A percentile compares a stretch with the other conserved stretches of the same genome.
phyloP scores from a whole-genome alignment of 2,888 invertebrate genomes.

The Pocota personata region DNA sequence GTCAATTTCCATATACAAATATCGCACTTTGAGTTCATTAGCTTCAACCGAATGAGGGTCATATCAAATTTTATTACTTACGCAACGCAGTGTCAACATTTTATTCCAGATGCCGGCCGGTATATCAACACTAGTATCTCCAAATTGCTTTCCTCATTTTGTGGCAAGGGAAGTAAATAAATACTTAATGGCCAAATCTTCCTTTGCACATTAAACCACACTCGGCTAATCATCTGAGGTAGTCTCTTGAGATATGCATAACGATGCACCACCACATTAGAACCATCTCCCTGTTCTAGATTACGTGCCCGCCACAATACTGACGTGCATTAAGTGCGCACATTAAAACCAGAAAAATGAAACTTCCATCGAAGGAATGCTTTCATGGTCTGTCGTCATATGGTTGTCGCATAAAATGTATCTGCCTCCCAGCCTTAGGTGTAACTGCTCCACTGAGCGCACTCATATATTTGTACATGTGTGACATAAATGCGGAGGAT shows the following conservation, averaged over 20 bases:
- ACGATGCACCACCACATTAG: background rate
- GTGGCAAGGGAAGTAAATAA: background rate
- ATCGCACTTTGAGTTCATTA: too few species aligned
- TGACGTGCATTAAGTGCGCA: background rate
- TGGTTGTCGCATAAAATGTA: background rate
- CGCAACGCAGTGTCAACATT: too few species aligned
- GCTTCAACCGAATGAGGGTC: too few species aligned
- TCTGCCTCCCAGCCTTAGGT: background rate
- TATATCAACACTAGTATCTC: background rate
- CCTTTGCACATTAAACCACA: background rate
- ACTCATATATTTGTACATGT: background rate
- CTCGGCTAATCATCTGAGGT: background rate
- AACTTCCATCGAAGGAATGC: slow-evolving; percentile 15
- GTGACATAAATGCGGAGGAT: background rate
- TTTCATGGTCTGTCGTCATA: background rate
- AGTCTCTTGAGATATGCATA: background rate
- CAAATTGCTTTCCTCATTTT: background rate
- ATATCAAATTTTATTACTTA: too few species aligned
- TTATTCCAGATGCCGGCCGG: background rate
- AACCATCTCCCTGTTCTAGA: background rate
- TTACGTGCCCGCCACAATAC: background rate
- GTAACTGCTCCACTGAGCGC: background rate
- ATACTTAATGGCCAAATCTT: background rate
- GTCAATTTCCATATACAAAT: too few species aligned
- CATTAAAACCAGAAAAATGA: background rate